Evolutionary conservation across 2,797 vertebrate genomes (phyloP), one percentile per base, ranked within the genome.

Genomic region (Scyliorhinus canicula): DNA sequence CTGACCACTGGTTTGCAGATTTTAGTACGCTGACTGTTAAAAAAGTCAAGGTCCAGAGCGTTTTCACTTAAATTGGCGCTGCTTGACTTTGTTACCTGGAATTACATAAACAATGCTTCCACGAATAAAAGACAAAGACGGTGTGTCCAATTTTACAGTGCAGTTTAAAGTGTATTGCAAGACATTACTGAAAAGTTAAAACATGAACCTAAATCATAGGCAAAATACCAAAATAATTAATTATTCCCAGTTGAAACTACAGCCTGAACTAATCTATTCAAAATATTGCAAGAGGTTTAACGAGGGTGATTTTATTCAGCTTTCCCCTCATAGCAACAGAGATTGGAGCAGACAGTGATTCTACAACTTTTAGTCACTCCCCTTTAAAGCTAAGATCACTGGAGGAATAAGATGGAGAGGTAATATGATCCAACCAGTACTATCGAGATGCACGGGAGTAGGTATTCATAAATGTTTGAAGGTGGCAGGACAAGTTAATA

Each of bases 21-120:
- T 94, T 71, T 35, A 2, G 65, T 14, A n/a, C 0, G 28, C 16
- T 74, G 67, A 55, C 26, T 94, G 40, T 74, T 74, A 50, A 94
- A 94, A 74, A 94, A 94, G 44, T 94, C 93, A 55, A 94, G 93
- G 14, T 94, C 93, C 16, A 50, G 7, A 7, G 2, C 6, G 0
- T 44, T 74, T 79, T 47, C 31, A 65, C 12, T 82, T 88, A 16
- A 95, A 9, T 5, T n/a, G 95, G 82, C 26, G 26, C 7, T 12
- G 79, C 11, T 85, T 95, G 84, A 95, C 96, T 82, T 95, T 96
- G 95, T 40, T 95, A 84, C 95, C 95, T 91, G 31, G 28, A 71
- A 93, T 31, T 19, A n/a, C 2, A 55, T 11, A 50, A 63, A 19
- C 11, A 2, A 19, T 47, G 19, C 94, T n/a, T 84, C n/a, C 40